Base-by-base conservation (phyloP, 2,113 vertebrate genomes). In the Grammomys surdaster region DNA sequence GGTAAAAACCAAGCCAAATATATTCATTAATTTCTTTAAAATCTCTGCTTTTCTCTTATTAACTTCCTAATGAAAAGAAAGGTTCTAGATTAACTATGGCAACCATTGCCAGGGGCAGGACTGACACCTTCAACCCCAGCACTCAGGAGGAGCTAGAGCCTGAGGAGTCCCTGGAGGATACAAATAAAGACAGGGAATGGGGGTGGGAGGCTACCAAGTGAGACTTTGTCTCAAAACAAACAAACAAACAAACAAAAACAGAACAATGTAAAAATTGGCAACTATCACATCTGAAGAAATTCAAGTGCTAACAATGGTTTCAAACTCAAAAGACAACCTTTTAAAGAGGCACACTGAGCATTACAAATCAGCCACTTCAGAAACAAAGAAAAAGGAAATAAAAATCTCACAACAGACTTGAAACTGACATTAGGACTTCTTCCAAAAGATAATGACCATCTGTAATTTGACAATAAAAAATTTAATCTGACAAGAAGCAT, bases 381-480 rank as follows among this genome's bases (percentile, higher is more conserved):
- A 91, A 90, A 78, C 8, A 22, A 72, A 96, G 76, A 80, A 22
- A 48, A 48, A 0, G 10, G 63, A 31, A 65, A 65, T 28, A 67
- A 67, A 97, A 94, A 85, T 81, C n/a, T 75, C 46, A 82, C 60
- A 11, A 70, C 36, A 90, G 26, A 69, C 65, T 9, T 51, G 43
- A 88, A 88, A 46, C 3, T 80, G 6, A 82, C 8, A 67, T 46
- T 75, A 85, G 84, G 26, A 17, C 1, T 94, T 31, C 28, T 82
- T 90, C 73, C 48, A 94, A 95, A 96, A 92, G 26, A 94, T 10
- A 92, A 26, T 58, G 2, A 63, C 31, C 56, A 88, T 31, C 36
- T 88, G 40, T 85, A 88, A 94, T 28, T 20, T 87, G 56, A 88
- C 46, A 94, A n/a, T 88, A 72, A 5, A 63, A 77, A 72, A 33